Evolutionary conservation across 1,140 invertebrate genomes (phyloP).

Genomic region (Neodiprion virginianus): DNA sequence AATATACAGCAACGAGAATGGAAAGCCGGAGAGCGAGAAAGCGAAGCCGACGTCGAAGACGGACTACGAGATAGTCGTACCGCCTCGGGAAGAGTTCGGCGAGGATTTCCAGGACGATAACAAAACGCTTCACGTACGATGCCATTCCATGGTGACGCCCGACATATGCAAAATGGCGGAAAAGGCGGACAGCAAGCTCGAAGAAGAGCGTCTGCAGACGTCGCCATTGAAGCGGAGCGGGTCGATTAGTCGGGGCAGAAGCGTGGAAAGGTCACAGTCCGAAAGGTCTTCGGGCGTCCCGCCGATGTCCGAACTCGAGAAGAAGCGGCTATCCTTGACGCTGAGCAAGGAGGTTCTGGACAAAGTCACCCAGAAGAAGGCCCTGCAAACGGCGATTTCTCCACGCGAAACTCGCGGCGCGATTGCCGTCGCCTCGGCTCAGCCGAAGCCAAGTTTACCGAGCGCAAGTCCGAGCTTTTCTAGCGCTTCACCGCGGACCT

Average conservation of each 20-base stretch:
- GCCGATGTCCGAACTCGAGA: conserved; percentile 68
- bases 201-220: conserved; percentile 10
- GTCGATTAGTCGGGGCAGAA: conserved; percentile 44
- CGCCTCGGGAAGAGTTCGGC: conserved; percentile 46
- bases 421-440: conserved; percentile 63
- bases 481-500: conserved; percentile 60
- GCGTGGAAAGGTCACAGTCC: conserved; percentile 37
- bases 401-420: conserved; percentile 72
- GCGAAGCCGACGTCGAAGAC: conserved; percentile 41
- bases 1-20: conserved; percentile 74
- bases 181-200: background rate
- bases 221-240: conserved; percentile 38
- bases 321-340: conserved; percentile 73
- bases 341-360: conserved; percentile 77
- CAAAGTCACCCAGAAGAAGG: conserved; percentile 62
- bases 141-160: conserved; percentile 67
- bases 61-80: conserved; percentile 70
- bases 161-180: conserved; percentile 30
- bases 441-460: conserved; percentile 48
- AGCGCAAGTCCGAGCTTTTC: conserved; percentile 25
- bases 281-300: conserved; percentile 27
- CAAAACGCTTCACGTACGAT: conserved; percentile 69
- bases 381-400: conserved; percentile 59
- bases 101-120: conserved; percentile 40
- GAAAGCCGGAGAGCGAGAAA: conserved; percentile 40